A percentile compares a stretch with the other conserved stretches of the same genome.
Evolutionary conservation across 2,797 vertebrate species (phyloP).

Genomic region (Lagodon rhomboides): DNA sequence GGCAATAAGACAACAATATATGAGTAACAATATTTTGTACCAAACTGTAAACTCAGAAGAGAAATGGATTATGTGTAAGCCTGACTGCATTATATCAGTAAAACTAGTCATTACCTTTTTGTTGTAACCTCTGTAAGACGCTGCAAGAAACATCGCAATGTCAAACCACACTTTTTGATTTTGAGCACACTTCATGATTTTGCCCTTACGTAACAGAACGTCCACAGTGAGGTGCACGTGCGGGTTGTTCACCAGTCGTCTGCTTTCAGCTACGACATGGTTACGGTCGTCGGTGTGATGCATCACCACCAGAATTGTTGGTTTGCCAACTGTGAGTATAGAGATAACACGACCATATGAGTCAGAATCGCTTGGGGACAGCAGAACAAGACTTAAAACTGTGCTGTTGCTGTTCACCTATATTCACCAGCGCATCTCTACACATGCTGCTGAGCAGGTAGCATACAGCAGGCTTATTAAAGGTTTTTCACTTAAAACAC

Average conservation of each 20-base stretch:
- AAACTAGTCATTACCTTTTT: slow-evolving; percentile 26
- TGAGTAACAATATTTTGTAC: too few relatives aligned
- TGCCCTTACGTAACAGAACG: neutral
- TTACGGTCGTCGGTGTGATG: slow-evolving; percentile 43
- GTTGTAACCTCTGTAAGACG: neutral
- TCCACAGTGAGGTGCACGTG: slow-evolving; percentile 34
- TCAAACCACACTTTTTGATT: neutral
- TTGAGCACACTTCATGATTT: neutral
- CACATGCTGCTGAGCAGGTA: too few relatives aligned
- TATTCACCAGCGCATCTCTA: too few relatives aligned
- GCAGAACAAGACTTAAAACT: too few relatives aligned
- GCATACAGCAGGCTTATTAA: too few relatives aligned
- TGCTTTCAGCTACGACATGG: neutral
- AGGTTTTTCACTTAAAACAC: too few relatives aligned
- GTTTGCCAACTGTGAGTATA: slow-evolving; percentile 16
- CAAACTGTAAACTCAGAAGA: too few relatives aligned
- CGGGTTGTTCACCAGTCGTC: rapidly evolving
- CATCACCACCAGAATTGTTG: slow-evolving; percentile 62
- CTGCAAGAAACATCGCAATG: rapidly evolving
- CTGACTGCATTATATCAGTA: neutral
- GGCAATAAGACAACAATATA: neutral
- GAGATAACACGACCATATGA: neutral
- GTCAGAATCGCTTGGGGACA: too few relatives aligned
- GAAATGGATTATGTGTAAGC: too few relatives aligned
- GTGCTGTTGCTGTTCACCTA: too few relatives aligned